phyloP scores from a whole-genome alignment of 2,888 invertebrate species.

The Acholoe squamosa region DNA sequence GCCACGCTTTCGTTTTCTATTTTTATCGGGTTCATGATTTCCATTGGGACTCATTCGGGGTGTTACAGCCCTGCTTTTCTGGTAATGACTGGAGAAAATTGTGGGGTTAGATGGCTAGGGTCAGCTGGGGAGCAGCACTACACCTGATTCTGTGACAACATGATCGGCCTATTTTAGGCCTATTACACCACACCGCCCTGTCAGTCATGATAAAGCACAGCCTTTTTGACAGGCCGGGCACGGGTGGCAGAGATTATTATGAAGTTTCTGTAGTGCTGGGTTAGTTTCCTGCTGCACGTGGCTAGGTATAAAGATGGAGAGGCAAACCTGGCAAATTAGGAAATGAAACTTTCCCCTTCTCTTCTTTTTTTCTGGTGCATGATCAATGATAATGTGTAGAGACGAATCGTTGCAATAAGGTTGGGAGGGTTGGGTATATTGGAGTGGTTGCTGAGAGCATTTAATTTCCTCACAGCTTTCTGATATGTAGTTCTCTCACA shows the following conservation, averaged over 20 bases:
- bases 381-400: too few relatives aligned
- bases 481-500: too few relatives aligned
- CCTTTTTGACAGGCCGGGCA: neutral
- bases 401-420: too few relatives aligned
- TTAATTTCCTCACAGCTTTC: too few relatives aligned
- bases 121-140: neutral
- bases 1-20: neutral
- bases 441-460: too few relatives aligned
- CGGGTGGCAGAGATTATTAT: neutral
- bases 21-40: neutral
- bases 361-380: too few relatives aligned
- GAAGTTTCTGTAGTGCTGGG: too few relatives aligned
- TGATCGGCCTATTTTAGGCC: conserved; percentile 49
- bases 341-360: too few relatives aligned
- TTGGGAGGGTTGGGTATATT: too few relatives aligned
- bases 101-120: conserved; percentile 22
- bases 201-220: neutral
- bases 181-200: neutral
- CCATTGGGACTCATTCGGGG: neutral
- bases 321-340: too few relatives aligned
- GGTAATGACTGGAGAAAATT: conserved; percentile 12
- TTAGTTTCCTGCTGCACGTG: too few relatives aligned
- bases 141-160: conserved; percentile 5
- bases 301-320: too few relatives aligned
- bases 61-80: neutral